phyloP scores from a whole-genome alignment of 1,140 invertebrate species.

The Drosophila nigromelanica region DNA sequence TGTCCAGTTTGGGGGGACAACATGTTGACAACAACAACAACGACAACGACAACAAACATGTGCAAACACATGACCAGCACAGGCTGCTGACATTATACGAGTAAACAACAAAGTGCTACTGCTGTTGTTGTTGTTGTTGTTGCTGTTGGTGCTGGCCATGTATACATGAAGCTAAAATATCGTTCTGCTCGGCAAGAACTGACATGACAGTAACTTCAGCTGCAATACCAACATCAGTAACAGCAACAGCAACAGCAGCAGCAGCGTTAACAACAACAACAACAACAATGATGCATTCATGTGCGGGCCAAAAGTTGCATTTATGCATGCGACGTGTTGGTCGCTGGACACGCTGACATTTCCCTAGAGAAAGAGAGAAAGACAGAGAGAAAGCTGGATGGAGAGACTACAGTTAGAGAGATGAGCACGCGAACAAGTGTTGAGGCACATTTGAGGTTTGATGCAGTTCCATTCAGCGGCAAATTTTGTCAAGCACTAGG shows the following conservation, averaged over 20 bases:
- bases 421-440: not conserved
- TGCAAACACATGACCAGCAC: constrained; percentile 44
- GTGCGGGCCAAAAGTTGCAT: constrained; percentile 16
- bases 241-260: constrained; percentile 18
- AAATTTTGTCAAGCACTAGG: constrained; percentile 1
- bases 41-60: constrained; percentile 64
- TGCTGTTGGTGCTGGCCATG: constrained; percentile 34
- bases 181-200: constrained; percentile 59
- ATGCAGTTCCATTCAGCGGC: constrained; percentile 19
- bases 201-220: constrained; percentile 74
- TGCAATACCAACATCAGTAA: constrained; percentile 41
- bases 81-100: constrained; percentile 63
- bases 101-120: constrained; percentile 30
- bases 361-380: not conserved
- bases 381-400: not conserved
- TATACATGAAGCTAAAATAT: constrained; percentile 63
- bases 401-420: not conserved
- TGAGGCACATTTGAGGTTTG: not conserved
- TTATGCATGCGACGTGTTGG: constrained; percentile 21
- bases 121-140: constrained; percentile 25
- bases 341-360: constrained; percentile 16
- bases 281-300: constrained; percentile 28
- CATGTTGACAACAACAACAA: constrained; percentile 77
- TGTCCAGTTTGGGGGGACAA: constrained; percentile 64
- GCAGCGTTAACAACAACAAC: constrained; percentile 38